A percentile compares a stretch with the other conserved stretches of the same genome.
phyloP scores from a whole-genome alignment of 1,140 invertebrate species.

The Ostrea edulis region DNA sequence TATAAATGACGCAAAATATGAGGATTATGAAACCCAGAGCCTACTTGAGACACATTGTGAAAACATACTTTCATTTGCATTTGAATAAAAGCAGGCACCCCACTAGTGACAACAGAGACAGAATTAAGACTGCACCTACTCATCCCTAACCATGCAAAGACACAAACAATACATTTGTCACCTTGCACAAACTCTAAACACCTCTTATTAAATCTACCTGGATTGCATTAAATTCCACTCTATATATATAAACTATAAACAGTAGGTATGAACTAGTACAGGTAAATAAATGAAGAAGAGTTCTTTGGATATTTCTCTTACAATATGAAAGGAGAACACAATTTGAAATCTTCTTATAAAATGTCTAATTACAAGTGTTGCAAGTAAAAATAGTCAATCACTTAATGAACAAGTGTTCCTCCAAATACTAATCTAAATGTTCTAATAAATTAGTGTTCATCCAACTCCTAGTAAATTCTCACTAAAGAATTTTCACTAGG shows the following conservation, averaged over 20 bases:
- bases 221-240: background rate
- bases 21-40: background rate
- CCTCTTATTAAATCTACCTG: background rate
- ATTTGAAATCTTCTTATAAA: too few relatives aligned
- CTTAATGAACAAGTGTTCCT: too few relatives aligned
- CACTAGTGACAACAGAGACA: background rate
- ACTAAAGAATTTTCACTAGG: too few relatives aligned
- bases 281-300: background rate
- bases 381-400: too few relatives aligned
- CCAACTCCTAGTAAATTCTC: too few relatives aligned
- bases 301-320: too few relatives aligned
- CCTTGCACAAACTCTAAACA: background rate
- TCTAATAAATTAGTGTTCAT: too few relatives aligned
- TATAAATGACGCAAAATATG: background rate
- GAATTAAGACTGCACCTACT: background rate
- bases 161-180: constrained; percentile 2
- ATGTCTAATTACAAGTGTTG: too few relatives aligned
- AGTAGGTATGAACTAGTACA: background rate
- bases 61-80: constrained; percentile 1
- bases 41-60: background rate
- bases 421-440: too few relatives aligned
- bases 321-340: too few relatives aligned
- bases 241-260: background rate
- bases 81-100: background rate
- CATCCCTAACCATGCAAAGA: background rate